Evolutionary conservation across 2,797 vertebrate species (phyloP).

Genomic region (Psittacula derbiana): DNA sequence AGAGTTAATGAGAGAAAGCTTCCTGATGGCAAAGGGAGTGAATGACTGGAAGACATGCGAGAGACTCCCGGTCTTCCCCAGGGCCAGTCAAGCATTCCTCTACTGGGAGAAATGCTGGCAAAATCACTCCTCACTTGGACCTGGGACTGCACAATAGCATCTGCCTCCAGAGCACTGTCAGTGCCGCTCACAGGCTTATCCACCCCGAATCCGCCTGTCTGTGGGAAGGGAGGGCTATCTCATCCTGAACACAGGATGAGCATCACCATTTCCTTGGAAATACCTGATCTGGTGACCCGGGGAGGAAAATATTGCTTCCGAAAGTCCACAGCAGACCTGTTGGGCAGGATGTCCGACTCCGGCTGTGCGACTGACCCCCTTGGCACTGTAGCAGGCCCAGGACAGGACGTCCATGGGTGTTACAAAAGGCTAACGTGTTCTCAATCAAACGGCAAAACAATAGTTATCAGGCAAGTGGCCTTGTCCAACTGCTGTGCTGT

Average conservation of each 20-base stretch:
- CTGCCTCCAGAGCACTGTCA: neutral
- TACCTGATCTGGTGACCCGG: constrained; percentile 17
- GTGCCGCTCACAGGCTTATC: neutral
- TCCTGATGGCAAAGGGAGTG: neutral
- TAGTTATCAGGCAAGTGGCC: neutral
- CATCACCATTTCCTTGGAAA: constrained; percentile 68
- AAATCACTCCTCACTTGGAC: neutral
- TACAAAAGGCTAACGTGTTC: neutral
- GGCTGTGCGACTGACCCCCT: neutral
- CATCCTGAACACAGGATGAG: constrained; percentile 59
- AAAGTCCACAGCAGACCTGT: neutral
- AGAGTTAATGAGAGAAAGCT: neutral
- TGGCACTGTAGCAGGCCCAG: neutral
- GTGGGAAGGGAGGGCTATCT: neutral
- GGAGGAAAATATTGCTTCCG: constrained; percentile 29
- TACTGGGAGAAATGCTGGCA: neutral
- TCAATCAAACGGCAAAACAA: constrained; percentile 18
- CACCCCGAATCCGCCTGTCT: accelerated
- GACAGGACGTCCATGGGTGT: constrained; percentile 34
- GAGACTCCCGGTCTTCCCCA: neutral
- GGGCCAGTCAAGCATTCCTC: neutral
- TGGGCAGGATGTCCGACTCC: constrained; percentile 10
- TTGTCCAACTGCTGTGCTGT: neutral
- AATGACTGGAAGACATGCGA: neutral
- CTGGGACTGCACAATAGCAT: accelerated